Base-by-base conservation (phyloP, 1,140 invertebrate species). In the Pseudobourletiella spinata region DNA sequence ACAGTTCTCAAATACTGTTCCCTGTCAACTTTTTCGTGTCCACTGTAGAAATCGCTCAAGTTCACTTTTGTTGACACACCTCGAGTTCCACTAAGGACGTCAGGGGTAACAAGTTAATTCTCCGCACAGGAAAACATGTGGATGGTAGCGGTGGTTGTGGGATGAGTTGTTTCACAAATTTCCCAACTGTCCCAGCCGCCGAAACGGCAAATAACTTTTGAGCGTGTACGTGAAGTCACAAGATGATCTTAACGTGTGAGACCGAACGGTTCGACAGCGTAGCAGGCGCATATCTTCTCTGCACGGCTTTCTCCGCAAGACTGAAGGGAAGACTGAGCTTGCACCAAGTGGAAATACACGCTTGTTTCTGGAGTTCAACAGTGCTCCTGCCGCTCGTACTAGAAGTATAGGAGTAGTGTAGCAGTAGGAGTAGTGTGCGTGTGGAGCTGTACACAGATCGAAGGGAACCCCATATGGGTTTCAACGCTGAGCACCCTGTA, bases 281-380 rank as follows among this genome's bases (percentile, higher is more conserved):
- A 39, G 11, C 24, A 32, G 50, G 39, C 43, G 57, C 32, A 32
- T 46, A 59, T 59, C 32, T 30, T 51, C 30, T 28, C 30, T 26
- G 24, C 50, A 54, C 50, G 51, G 30, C 59, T 61, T 61, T 61
- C 59, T 28, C 59, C 54, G 51, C 50, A 20, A 61, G 59, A 61
- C 59, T 61, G 51, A 61, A 6, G 24, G 25, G 50, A 16, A 28
- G 28, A 54, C 30, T 6, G 22, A 54, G 6, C 8, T 3, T 28
- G 25, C 4, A 3, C 8, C 50, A 54, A 25, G 25, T 20, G 6
- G 14, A 22, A 39, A 39, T 39, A n/a, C n/a, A n/a, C n/a, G n/a
- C n/a, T n/a, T n/a, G n/a, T n/a, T n/a, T n/a, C n/a, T n/a, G n/a
- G n/a, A n/a, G 32, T n/a, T 39, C 32, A 39, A 39, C 32, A 39